Conservation (phyloP, 1,140 invertebrate species). For the Grapholita molesta region DNA sequence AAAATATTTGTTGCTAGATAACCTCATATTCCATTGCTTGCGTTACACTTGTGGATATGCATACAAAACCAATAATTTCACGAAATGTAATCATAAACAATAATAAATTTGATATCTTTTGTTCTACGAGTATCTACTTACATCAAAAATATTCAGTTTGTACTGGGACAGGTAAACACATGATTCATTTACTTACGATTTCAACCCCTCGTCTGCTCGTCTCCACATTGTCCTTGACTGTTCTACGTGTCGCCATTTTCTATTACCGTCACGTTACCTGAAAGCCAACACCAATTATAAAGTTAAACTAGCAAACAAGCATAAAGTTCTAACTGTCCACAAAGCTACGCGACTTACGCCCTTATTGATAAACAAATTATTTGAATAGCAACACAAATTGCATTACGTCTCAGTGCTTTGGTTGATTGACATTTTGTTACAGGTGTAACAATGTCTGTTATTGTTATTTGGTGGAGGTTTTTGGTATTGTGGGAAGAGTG, state of each 20-base stretch:
- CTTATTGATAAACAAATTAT: background rate
- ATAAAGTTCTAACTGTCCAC: background rate
- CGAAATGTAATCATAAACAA: too few species aligned
- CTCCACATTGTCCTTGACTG: conserved; percentile 21
- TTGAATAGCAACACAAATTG: conserved; percentile 5
- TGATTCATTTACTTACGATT: background rate
- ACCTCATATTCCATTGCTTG: too few species aligned
- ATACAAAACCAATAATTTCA: too few species aligned
- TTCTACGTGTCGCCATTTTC: conserved; percentile 20
- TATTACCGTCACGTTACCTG: conserved; percentile 18
- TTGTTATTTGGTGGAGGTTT: conserved; percentile 4
- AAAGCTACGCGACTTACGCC: background rate
- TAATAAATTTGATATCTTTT: too few species aligned
- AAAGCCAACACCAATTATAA: conserved; percentile 58
- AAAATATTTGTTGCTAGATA: too few species aligned
- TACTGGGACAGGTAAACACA: background rate
- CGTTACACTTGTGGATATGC: too few species aligned
- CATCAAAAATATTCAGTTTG: background rate
- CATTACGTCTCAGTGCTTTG: conserved; percentile 6
- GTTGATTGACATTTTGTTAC: conserved; percentile 9
- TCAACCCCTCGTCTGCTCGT: conserved; percentile 22
- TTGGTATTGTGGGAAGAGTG: background rate
- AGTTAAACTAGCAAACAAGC: conserved; percentile 33
- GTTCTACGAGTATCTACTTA: too few species aligned
- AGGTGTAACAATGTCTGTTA: background rate